Conservation (phyloP, 1,140 invertebrate genomes). For the Gonioctena quinquepunctata region DNA sequence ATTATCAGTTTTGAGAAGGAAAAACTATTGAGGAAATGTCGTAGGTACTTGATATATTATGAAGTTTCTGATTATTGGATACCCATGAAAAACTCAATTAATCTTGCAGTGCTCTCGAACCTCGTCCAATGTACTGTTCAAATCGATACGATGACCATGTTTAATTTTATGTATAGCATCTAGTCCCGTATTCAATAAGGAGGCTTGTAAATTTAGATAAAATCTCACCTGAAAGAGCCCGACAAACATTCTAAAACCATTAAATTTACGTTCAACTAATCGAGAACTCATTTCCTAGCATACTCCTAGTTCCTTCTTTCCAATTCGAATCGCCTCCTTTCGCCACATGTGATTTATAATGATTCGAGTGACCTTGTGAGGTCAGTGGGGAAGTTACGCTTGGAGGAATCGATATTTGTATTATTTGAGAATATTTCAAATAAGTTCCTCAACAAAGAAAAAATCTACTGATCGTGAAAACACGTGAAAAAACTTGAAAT, state of each 20-base stretch:
- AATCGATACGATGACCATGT: neutral
- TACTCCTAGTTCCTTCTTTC: conserved; percentile 6
- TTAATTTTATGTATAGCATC: conserved; percentile 3
- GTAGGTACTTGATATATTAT: no score
- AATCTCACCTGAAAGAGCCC: conserved; percentile 11
- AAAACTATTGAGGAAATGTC: no score
- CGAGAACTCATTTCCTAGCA: conserved; percentile 18
- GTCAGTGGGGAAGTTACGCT: neutral
- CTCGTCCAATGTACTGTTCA: neutral
- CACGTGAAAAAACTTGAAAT: no score
- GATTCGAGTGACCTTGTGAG: conserved; percentile 2
- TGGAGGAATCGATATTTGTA: no score
- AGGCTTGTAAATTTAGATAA: conserved; percentile 12
- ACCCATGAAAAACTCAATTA: no score
- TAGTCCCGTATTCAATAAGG: conserved; percentile 1
- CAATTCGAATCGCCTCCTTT: conserved; percentile 18
- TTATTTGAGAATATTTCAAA: no score
- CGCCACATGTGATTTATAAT: conserved; percentile 18
- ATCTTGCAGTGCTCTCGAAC: no score
- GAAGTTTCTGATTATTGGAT: no score
- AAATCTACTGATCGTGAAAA: no score
- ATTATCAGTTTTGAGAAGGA: no score
- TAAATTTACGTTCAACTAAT: conserved; percentile 17
- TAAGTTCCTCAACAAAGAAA: no score
- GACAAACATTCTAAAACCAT: conserved; percentile 19